Base-by-base conservation (phyloP, 2,888 invertebrate genomes). In the Ischnus inquisitorius region DNA sequence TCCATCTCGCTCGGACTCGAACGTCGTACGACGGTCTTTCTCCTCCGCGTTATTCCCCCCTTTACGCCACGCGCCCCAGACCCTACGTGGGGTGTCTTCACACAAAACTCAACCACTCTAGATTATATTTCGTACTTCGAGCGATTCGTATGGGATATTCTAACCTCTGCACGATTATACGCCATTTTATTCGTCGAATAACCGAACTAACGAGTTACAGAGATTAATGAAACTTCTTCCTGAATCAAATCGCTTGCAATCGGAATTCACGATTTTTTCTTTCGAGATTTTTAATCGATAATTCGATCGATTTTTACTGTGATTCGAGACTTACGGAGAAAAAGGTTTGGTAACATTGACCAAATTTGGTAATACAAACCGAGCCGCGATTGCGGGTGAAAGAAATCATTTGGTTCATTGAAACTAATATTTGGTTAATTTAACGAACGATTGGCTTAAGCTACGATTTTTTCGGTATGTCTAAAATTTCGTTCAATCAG, bases 21-120 rank as follows among this genome's bases (percentile, higher is more conserved):
- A 2, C 54, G 22, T 0, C 51, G 51, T 71, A 34, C 41, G 48
- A 34, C 67, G 65, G 19, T 28, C 41, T 77, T 43, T 72, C 60
- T 57, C 43, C 57, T 60, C n/a, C 34, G 14, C 62, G 46, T 64
- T 60, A 12, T 46, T n/a, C 25, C 62, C 60, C 60, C 41, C 39
- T 75, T 60, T 46, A 48, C 51, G 34, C 68, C 46, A n/a, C 62
- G 62, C 74, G 22, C 41, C 72, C 34, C 74, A 43, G 51, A 80
- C 60, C 34, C 51, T 77, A 79, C 77, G 75, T 77, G 51, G 76
- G 60, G 80, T 85, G 75, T 77, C 69, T 71, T 65, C 57, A 60
- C 72, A 80, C 34, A 34, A 34, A 77, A 83, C 77, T 67, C 41
- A 34, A 82, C 72, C 72, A 74, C 75, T 68, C 80, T 22, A 62